Evolutionary conservation across 2,797 vertebrate species (phyloP).

Genomic region (Sebastes glaucus): DNA sequence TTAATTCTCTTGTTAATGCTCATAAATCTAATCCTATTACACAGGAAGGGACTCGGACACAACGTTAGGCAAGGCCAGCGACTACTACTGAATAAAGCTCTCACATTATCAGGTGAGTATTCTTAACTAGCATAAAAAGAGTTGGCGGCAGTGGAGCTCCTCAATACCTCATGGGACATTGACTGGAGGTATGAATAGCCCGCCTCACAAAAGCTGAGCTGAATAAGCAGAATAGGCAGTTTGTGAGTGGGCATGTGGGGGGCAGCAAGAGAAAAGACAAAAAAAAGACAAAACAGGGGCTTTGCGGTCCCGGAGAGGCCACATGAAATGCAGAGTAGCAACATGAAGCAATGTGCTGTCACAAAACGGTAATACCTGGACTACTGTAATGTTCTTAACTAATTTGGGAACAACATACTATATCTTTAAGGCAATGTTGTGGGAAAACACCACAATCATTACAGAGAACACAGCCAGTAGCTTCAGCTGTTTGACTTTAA

Average conservation of each 20-base stretch:
- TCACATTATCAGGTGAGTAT: slow-evolving; percentile 42
- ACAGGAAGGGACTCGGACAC: slow-evolving; percentile 41
- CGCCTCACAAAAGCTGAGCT: slow-evolving; percentile 68
- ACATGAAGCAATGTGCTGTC: slow-evolving; percentile 27
- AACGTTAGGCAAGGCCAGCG: slow-evolving; percentile 10
- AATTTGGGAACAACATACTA: not conserved
- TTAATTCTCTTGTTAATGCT: slow-evolving; percentile 50
- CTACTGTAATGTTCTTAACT: not conserved
- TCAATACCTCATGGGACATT: slow-evolving; percentile 47
- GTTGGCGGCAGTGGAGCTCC: slow-evolving; percentile 33
- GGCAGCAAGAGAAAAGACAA: slow-evolving; percentile 54
- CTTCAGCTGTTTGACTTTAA: slow-evolving; percentile 53
- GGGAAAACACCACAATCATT: not conserved
- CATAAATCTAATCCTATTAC: slow-evolving; percentile 67
- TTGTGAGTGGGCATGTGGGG: slow-evolving; percentile 59
- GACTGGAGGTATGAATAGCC: slow-evolving; percentile 67
- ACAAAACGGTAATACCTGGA: slow-evolving; percentile 9
- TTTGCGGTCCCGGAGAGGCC: slow-evolving; percentile 44
- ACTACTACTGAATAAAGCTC: slow-evolving; percentile 33
- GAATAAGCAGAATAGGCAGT: slow-evolving; percentile 74
- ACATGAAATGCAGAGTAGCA: slow-evolving; percentile 31
- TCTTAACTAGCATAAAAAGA: slow-evolving; percentile 41
- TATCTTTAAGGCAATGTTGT: not conserved
- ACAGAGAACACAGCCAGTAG: not conserved
- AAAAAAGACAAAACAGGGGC: slow-evolving; percentile 53